Evolutionary conservation across 1,140 invertebrate species (phyloP), one percentile per base, ranked within the genome.

Genomic region (Eupeodes corollae): DNA sequence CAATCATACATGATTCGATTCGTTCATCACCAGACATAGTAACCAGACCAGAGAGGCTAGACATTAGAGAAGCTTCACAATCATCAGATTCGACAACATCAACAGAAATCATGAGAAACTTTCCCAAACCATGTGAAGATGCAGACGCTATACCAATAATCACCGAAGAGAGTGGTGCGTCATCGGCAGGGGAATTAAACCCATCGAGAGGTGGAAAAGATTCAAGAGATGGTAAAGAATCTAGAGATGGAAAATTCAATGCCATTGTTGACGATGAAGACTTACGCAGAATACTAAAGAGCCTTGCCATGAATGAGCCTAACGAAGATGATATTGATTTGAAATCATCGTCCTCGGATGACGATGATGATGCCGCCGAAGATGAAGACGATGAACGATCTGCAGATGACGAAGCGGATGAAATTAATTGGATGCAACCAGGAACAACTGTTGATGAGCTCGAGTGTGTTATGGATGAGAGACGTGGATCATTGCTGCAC

Each of bases 401-500:
- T 35, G 59, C 56, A 32, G 60, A 64, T 32, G 43, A 46, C 0
- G 47, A 51, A 0, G 41, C 47, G 1, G 49, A 39, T 39, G 58
- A 61, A 35, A 57, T 58, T 26, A 62, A 62, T 33, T 67, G 63
- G 63, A 67, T 67, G 13, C 57, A 54, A 42, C 63, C 63, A 5
- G 63, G 63, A n/a, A 56, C 63, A 14, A 62, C 61, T 0, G 50
- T 52, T 3, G 56, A 64, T 48, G 60, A 53, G 19, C 59, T 58
- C 26, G 56, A 62, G 9, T 59, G 54, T 21, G 53, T 56, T 37
- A 33, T 44, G 1, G 56, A 60, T 5, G 43, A 58, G n/a, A 59
- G 58, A 18, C 54, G 56, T 9, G 47, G 52, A 26, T 61, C 61
- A 19, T 26, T 66, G 12, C 38, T 66, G 2, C 56, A 61, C 32